Conservation (phyloP, 2,113 vertebrate genomes). For the Melierax canorus region DNA sequence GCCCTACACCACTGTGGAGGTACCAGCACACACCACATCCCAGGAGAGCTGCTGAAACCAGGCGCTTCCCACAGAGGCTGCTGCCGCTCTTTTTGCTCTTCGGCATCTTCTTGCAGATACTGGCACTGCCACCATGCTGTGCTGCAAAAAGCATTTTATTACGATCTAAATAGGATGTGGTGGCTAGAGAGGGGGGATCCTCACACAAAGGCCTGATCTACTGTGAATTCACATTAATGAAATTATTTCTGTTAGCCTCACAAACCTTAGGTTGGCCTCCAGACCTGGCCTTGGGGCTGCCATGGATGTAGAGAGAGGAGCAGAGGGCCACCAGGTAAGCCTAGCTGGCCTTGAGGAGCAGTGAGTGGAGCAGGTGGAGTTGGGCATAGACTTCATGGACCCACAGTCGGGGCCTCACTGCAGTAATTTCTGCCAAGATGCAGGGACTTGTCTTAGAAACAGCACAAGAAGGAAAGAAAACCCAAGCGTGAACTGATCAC, state of each 20-base stretch:
- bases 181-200: not conserved
- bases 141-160: not conserved
- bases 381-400: not conserved
- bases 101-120: not conserved
- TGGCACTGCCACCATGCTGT: not conserved
- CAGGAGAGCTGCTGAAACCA: not conserved
- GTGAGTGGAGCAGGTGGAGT: not conserved
- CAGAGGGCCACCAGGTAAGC: not conserved
- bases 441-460: not conserved
- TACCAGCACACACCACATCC: not conserved
- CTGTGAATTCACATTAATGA: not conserved
- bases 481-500: not conserved
- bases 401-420: rapidly evolving
- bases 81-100: not conserved
- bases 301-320: not conserved
- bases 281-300: not conserved
- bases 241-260: not conserved
- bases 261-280: not conserved
- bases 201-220: not conserved
- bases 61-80: not conserved
- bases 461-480: not conserved
- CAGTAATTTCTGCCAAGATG: not conserved
- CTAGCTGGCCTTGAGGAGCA: not conserved
- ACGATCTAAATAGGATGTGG: not conserved
- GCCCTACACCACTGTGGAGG: not conserved